These are phyloP conservation scores for Matsumurasca onukii DNA, from an alignment of 1,140 invertebrate species.

Conservation along the genomic window DNA sequence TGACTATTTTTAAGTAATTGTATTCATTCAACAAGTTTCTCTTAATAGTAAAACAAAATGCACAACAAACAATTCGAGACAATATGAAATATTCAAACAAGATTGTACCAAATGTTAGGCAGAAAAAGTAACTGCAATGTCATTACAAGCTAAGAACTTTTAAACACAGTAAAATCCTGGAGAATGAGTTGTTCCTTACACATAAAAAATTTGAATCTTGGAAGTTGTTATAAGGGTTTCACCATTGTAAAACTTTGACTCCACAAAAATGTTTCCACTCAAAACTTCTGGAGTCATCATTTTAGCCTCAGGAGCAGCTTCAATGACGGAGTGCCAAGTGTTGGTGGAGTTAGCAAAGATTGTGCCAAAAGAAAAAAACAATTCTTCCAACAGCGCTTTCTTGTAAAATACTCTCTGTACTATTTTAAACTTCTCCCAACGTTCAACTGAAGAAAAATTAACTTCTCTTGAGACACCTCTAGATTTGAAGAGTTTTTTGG, in stretches of 20 bases:
- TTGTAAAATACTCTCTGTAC: background rate
- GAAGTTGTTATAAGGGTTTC: constrained; percentile 4
- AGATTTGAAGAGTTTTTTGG: background rate
- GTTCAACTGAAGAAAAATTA: constrained; percentile 6
- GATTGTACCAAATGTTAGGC: too few species aligned
- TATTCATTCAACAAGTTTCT: too few species aligned
- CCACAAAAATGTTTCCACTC: background rate
- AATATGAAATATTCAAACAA: too few species aligned
- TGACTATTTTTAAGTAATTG: too few species aligned
- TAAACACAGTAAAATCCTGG: too few species aligned
- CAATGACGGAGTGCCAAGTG: background rate
- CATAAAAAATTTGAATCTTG: background rate
- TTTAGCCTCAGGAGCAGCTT: constrained; percentile 1
- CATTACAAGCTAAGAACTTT: too few species aligned
- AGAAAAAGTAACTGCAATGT: too few species aligned
- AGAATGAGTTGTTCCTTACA: too few species aligned
- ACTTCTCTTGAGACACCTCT: background rate
- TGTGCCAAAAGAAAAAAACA: background rate
- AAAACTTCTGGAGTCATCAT: constrained; percentile 1
- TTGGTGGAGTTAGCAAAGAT: background rate
- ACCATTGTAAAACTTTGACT: constrained; percentile 7
- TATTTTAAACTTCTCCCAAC: constrained; percentile 12
- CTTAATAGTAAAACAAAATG: too few species aligned
- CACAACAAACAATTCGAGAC: too few species aligned
- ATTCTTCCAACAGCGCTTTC: background rate